A percentile compares a stretch with the other conserved stretches of the same genome.
Conservation (phyloP, 92 coral and sea anemone genomes). For the Siderastrea radians region DNA sequence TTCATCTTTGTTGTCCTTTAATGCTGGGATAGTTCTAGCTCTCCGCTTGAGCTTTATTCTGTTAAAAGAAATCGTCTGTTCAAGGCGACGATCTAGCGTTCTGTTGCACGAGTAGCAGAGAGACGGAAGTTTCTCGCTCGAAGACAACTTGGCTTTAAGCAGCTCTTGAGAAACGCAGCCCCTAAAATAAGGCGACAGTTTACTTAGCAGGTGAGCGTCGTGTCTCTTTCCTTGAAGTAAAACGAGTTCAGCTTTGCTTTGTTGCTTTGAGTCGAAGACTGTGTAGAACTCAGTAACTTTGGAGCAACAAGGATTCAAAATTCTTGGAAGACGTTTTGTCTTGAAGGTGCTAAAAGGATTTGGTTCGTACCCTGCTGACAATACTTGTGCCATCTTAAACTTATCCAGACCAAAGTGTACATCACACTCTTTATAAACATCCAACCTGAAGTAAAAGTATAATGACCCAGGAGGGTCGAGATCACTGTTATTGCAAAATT, state of each 20-base stretch:
- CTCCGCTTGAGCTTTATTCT: slow-evolving; percentile 78
- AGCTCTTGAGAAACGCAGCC: slow-evolving; percentile 59
- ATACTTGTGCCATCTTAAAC: slow-evolving; percentile 4
- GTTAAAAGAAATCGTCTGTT: slow-evolving; percentile 68
- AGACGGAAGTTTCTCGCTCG: slow-evolving; percentile 12
- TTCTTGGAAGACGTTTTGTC: not conserved
- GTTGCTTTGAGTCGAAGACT: not conserved
- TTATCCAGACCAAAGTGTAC: not conserved
- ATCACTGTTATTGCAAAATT: not conserved
- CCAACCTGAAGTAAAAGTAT: too few species aligned
- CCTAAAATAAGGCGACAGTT: slow-evolving; percentile 61
- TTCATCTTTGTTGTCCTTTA: not conserved
- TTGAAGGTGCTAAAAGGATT: not conserved
- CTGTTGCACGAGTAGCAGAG: slow-evolving; percentile 41
- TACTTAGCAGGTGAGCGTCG: slow-evolving; percentile 9
- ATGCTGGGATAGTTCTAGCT: slow-evolving; percentile 20
- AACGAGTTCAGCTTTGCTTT: slow-evolving; percentile 22
- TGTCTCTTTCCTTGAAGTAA: slow-evolving; percentile 1
- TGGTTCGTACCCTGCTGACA: not conserved
- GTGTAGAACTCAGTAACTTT: not conserved
- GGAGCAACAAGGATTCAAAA: not conserved
- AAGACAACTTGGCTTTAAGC: slow-evolving; percentile 3
- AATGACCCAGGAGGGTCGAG: not conserved
- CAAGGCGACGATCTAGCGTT: slow-evolving; percentile 68
- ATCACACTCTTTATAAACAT: too few species aligned